phyloP scores from a whole-genome alignment of 2,113 vertebrate genomes.

The Helogale parvula region DNA sequence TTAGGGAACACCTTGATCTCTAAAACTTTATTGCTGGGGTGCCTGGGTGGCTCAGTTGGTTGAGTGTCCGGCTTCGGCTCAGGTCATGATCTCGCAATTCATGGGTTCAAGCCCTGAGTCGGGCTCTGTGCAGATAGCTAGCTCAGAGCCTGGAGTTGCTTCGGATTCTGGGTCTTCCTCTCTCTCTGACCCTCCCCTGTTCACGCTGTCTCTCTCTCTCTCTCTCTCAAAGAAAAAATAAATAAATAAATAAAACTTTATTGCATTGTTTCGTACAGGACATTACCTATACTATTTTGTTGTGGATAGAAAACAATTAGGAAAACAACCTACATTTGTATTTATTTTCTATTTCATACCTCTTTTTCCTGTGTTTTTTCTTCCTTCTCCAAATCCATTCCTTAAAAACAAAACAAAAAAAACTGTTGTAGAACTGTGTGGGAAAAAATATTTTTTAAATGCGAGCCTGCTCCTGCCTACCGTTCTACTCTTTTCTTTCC shows the following conservation, averaged over 20 bases:
- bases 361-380: slow-evolving; percentile 65
- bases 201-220: no score
- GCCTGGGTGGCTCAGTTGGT: no score
- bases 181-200: no score
- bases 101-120: no score
- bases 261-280: slow-evolving; percentile 53
- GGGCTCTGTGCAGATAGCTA: no score
- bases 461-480: not conserved
- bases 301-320: not conserved
- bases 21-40: slow-evolving; percentile 76
- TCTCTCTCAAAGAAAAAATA: no score
- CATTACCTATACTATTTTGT: not conserved
- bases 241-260: slow-evolving; percentile 69
- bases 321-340: not conserved
- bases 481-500: not conserved
- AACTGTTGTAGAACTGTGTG: slow-evolving; percentile 66
- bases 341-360: not conserved
- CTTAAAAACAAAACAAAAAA: slow-evolving; percentile 77
- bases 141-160: no score
- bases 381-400: slow-evolving; percentile 67
- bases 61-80: no score
- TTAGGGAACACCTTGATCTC: slow-evolving; percentile 77
- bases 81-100: no score
- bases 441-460: not conserved
- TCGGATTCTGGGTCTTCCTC: no score